Conservation (phyloP, 2,888 invertebrate genomes). For the Xestia sexstrigata region DNA sequence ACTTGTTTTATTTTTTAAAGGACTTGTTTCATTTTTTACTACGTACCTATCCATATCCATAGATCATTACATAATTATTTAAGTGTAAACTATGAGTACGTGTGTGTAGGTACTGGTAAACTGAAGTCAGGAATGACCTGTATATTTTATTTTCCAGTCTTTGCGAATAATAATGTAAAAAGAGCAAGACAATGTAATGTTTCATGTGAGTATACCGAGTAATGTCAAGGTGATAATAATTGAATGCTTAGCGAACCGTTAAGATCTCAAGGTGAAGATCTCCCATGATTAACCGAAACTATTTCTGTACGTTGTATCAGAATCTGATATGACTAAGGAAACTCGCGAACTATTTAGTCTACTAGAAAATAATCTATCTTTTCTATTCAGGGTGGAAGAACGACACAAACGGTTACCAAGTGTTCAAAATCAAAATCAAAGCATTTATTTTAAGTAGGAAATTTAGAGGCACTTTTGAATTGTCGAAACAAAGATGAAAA, state of each 20-base stretch:
- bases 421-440: too few relatives aligned
- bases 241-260: conserved; percentile 34
- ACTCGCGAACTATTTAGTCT: conserved; percentile 18
- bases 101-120: neutral
- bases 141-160: neutral
- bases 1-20: neutral
- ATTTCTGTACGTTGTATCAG: conserved; percentile 23
- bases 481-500: too few relatives aligned
- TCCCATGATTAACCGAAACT: conserved; percentile 37
- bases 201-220: conserved; percentile 24
- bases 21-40: neutral
- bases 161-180: conserved; percentile 10
- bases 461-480: too few relatives aligned
- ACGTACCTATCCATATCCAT: neutral
- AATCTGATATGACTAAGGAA: conserved; percentile 13
- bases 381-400: neutral
- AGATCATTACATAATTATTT: neutral
- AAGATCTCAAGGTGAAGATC: conserved; percentile 49
- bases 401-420: too few relatives aligned
- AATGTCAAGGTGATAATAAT: conserved; percentile 44
- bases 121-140: neutral
- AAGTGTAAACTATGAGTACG: neutral
- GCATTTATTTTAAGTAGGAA: too few relatives aligned
- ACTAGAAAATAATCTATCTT: neutral
- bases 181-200: conserved; percentile 17